Base-by-base conservation (phyloP, 1,140 invertebrate genomes). In the Heliothis subflexa region DNA sequence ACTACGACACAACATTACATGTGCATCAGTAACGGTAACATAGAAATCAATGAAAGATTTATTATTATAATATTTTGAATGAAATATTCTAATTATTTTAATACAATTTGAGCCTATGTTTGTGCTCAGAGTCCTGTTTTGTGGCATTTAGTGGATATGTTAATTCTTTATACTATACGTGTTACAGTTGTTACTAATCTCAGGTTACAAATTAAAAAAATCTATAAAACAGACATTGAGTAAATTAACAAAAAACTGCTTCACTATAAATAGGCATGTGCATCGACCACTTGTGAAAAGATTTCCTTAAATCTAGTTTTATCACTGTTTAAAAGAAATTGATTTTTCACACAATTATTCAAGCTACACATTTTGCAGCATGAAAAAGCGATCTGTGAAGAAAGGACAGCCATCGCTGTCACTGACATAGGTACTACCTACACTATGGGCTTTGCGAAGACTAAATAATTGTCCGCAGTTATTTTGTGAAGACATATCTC, bases 81-180 rank as follows among this genome's bases (percentile, higher is more conserved):
- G 80, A 86, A 88, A 87, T 83, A 83, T 47, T 81, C 83, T 85
- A 83, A 86, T 88, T 76, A 78, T 81, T 28, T 83, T 83, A 85
- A 83, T 88, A 87, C 66, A 88, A 79, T 92, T 93, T 94, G 92
- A 92, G 90, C 90, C 90, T 88, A 86, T 82, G 76, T 50, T 90
- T 93, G 91, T 94, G 91, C 90, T 93, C 88, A 40, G 62, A 68
- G 74, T 88, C 80, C 61, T 81, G 75, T 78, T 88, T 90, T 87
- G 88, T 89, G 86, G 81, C 86, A 79, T 78, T 87, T 88, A 85
- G 79, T 73, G 79, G 90, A 93, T 93, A 93, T 93, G 90, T 94
- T 84, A 82, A 90, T 93, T 93, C 90, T 92, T 92, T 90, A 91
- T 86, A 85, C 85, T 88, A 86, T 85, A 59, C 28, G 79, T 85